These are phyloP conservation scores for Neosilurus mollespiculum DNA, from an alignment of 2,797 vertebrate species.

Conservation along the genomic window DNA sequence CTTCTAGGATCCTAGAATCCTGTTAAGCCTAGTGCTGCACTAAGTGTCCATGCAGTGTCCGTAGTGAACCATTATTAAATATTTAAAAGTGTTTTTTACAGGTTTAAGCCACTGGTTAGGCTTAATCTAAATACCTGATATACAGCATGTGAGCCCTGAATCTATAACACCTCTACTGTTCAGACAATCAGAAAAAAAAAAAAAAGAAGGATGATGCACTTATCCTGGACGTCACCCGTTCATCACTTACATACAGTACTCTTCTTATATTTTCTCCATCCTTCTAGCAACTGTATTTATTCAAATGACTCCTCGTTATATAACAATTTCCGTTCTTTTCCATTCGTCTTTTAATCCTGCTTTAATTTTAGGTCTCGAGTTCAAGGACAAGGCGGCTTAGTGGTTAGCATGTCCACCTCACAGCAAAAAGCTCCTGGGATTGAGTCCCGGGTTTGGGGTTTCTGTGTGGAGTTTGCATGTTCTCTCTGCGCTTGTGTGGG, in stretches of 20 bases:
- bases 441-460: too few relatives aligned
- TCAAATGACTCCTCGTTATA: constrained; percentile 7
- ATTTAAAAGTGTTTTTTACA: neutral
- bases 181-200: constrained; percentile 49
- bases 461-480: too few relatives aligned
- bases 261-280: neutral
- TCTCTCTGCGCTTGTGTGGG: too few relatives aligned
- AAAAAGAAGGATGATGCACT: constrained; percentile 19
- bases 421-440: too few relatives aligned
- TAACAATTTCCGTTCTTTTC: neutral
- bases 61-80: neutral
- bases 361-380: neutral
- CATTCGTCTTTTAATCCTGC: neutral
- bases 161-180: constrained; percentile 20
- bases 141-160: neutral
- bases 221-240: constrained; percentile 7
- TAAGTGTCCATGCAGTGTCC: neutral
- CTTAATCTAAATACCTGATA: neutral
- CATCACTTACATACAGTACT: neutral
- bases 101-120: neutral
- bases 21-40: neutral
- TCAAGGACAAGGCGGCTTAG: too few relatives aligned
- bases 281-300: constrained; percentile 33
- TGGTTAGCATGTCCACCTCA: too few relatives aligned
- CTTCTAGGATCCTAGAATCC: neutral